Percentiles rank a stretch among this genome's conserved stretches.
Evolutionary conservation across 1,140 invertebrate genomes (phyloP).

Genomic region (Centruroides vittatus): DNA sequence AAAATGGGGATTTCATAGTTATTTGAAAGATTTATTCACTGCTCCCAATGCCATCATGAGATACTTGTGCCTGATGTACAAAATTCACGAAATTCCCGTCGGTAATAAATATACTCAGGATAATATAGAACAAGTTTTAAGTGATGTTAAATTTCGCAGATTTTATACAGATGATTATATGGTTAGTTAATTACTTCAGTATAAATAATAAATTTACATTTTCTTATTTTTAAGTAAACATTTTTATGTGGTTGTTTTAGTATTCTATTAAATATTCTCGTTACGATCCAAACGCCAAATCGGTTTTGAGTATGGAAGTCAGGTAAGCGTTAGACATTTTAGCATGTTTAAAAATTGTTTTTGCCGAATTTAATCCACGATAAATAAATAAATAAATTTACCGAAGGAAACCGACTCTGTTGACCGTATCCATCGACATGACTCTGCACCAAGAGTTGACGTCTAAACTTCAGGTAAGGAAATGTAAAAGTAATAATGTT

Average conservation of each 20-base stretch:
- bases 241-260: constrained; percentile 32
- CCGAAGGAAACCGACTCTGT: no score
- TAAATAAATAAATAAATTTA: no score
- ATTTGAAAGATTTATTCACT: constrained; percentile 52
- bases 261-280: constrained; percentile 35
- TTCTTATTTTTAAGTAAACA: constrained; percentile 4
- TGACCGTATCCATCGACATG: no score
- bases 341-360: no score
- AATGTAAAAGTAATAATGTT: no score
- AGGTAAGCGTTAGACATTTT: constrained; percentile 9
- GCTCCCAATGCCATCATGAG: constrained; percentile 60
- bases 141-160: constrained; percentile 5
- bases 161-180: constrained; percentile 52
- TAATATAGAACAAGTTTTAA: constrained; percentile 38
- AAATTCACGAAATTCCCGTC: constrained; percentile 62
- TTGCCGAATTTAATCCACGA: no score
- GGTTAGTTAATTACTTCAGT: constrained; percentile 16
- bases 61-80: constrained; percentile 55
- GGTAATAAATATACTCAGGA: constrained; percentile 46
- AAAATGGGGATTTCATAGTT: constrained; percentile 55
- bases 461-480: no score
- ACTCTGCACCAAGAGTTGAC: no score
- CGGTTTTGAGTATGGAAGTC: constrained; percentile 25
- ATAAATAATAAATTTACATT: no score
- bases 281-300: constrained; percentile 37